Percentiles rank a stretch among this genome's conserved stretches.
These are phyloP conservation scores for Acanthis flammea DNA, from an alignment of 2,797 vertebrate genomes.

Conservation along the genomic window DNA sequence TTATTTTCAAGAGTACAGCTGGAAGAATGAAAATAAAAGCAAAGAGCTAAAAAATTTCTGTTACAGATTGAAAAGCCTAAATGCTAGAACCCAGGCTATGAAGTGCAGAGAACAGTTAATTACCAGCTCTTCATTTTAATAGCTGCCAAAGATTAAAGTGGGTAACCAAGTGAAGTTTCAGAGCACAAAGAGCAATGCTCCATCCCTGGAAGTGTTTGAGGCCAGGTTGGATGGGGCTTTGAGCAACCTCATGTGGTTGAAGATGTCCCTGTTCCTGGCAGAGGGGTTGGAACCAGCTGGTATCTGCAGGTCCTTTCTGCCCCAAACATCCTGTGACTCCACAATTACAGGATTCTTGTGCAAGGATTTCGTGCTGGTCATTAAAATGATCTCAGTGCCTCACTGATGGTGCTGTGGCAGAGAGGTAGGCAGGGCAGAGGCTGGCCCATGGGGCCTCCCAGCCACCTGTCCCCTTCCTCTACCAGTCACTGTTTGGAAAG, in stretches of 20 bases:
- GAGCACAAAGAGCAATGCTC: not conserved
- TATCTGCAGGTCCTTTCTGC: not conserved
- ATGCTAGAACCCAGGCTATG: not conserved
- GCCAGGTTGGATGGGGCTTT: not conserved
- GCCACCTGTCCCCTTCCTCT: not conserved
- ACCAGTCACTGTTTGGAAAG: not conserved
- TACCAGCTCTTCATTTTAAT: not conserved
- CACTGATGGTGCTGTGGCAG: not conserved
- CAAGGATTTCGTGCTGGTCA: not conserved
- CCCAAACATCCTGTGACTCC: not conserved
- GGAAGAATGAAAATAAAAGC: constrained; percentile 12
- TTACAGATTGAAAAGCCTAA: not conserved
- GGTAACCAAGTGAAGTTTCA: not conserved
- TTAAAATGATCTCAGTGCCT: not conserved
- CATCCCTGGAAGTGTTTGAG: not conserved
- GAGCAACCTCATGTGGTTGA: not conserved
- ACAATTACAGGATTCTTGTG: fast-evolving
- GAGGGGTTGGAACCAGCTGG: not conserved
- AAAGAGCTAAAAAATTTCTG: not conserved
- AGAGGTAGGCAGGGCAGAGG: not conserved
- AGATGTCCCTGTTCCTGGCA: not conserved
- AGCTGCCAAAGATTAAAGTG: not conserved
- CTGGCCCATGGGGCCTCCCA: fast-evolving
- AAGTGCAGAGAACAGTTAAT: not conserved
- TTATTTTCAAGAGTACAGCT: constrained; percentile 6